Conservation (phyloP, 2,888 invertebrate genomes). For the Xanthostigma xanthostigma region DNA sequence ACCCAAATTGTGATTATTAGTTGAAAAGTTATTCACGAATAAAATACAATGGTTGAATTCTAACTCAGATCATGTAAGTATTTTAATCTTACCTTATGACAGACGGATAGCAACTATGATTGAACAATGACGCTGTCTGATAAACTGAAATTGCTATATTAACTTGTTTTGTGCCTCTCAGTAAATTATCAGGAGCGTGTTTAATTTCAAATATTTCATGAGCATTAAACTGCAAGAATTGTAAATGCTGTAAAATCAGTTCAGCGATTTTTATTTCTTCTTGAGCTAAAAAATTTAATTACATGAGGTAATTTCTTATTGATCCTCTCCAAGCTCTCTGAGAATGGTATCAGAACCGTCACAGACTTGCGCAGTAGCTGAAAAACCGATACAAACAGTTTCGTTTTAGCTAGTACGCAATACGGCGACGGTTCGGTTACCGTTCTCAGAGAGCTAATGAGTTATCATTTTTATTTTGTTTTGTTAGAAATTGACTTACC, state of each 20-base stretch:
- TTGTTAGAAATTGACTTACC: slow-evolving; percentile 20
- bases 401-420: too few species aligned
- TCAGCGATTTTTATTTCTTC: slow-evolving; percentile 45
- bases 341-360: too few species aligned
- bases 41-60: too few species aligned
- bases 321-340: too few species aligned
- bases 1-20: neutral
- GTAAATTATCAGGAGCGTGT: slow-evolving; percentile 32
- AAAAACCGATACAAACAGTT: too few species aligned
- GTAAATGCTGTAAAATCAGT: slow-evolving; percentile 51
- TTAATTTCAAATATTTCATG: slow-evolving; percentile 66
- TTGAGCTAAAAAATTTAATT: slow-evolving; percentile 25
- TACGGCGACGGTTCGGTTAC: too few species aligned
- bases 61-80: too few species aligned
- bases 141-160: slow-evolving; percentile 60
- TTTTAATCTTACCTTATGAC: slow-evolving; percentile 43
- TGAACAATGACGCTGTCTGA: slow-evolving; percentile 62
- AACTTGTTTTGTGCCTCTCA: slow-evolving; percentile 34
- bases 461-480: neutral
- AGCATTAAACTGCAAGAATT: slow-evolving; percentile 71
- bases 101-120: slow-evolving; percentile 71
- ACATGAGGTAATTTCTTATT: too few species aligned
- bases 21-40: neutral
- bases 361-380: too few species aligned
- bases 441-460: too few species aligned